Conservation (phyloP, 2,113 vertebrate genomes). For the Nicator chloris region DNA sequence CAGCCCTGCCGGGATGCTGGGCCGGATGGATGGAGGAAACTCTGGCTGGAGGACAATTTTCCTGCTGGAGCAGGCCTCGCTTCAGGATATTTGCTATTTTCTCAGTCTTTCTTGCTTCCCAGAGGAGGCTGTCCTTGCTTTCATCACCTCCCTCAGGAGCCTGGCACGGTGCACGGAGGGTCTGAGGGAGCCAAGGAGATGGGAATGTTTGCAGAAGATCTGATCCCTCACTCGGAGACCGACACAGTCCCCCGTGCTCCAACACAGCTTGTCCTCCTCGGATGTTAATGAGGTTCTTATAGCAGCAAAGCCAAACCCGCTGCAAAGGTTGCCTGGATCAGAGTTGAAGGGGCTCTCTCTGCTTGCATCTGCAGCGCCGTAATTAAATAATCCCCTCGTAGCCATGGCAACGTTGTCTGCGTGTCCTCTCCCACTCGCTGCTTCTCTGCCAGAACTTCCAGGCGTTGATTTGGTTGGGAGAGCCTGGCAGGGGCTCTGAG, state of each 20-base stretch:
- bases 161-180: fast-evolving
- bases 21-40: neutral
- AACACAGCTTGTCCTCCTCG: neutral
- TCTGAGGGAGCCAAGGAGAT: neutral
- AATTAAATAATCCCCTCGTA: conserved; percentile 63
- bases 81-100: neutral
- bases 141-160: neutral
- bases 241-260: neutral
- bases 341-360: neutral
- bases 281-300: neutral
- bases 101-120: neutral
- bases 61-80: neutral
- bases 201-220: neutral
- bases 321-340: neutral
- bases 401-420: conserved; percentile 64
- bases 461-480: neutral
- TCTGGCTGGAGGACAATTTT: neutral
- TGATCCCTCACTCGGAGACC: neutral
- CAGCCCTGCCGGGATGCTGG: neutral
- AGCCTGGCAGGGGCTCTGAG: neutral
- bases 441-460: conserved; percentile 27
- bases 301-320: neutral
- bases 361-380: conserved; percentile 11
- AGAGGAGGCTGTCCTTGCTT: neutral
- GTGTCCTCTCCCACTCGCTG: conserved; percentile 49